A percentile compares a stretch with the other conserved stretches of the same genome.
Evolutionary conservation across 2,888 invertebrate genomes (phyloP).

Genomic region (Melipona bicolor): DNA sequence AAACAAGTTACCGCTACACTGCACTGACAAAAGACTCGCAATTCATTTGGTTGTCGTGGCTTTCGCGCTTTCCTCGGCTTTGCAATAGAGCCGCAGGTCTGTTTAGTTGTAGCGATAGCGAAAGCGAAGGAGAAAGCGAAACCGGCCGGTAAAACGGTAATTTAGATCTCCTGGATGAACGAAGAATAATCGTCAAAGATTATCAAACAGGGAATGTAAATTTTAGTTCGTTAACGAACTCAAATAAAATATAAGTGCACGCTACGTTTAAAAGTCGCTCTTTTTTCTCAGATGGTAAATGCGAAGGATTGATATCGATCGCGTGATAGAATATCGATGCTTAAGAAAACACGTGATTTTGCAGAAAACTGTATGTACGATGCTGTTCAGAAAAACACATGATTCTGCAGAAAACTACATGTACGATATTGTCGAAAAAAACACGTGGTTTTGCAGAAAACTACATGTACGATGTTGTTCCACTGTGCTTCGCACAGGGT

Average conservation of each 20-base stretch:
- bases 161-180: constrained; percentile 35
- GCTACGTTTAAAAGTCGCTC: neutral
- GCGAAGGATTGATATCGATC: constrained; percentile 51
- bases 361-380: neutral
- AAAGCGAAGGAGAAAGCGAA: constrained; percentile 70
- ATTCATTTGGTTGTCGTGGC: constrained; percentile 6
- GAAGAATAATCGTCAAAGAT: constrained; percentile 31
- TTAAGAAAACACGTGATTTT: neutral
- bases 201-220: neutral
- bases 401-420: no score
- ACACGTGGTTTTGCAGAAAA: neutral
- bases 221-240: neutral
- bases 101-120: constrained; percentile 64
- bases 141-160: constrained; percentile 48
- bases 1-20: neutral
- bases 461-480: neutral
- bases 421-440: neutral
- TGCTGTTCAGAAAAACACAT: neutral
- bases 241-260: neutral
- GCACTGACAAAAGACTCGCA: constrained; percentile 10
- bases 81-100: constrained; percentile 28
- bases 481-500: neutral
- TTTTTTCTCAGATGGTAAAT: constrained; percentile 12
- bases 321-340: constrained; percentile 21
- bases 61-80: constrained; percentile 45